These are phyloP conservation scores for Oryzias javanicus DNA, from an alignment of 2,113 vertebrate genomes.

Conservation along the genomic window DNA sequence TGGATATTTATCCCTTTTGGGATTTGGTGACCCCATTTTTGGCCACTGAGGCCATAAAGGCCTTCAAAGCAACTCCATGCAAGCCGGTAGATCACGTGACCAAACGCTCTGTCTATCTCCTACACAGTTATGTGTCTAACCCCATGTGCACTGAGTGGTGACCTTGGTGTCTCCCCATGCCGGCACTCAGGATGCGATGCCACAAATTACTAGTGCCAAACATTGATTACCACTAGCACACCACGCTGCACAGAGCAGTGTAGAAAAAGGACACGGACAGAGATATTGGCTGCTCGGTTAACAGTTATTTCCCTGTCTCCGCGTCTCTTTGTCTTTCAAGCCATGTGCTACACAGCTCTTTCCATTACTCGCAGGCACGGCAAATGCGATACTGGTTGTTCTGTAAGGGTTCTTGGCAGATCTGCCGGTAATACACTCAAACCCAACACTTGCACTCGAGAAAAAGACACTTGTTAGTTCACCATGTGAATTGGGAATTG, in stretches of 20 bases:
- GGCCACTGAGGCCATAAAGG: too few species aligned
- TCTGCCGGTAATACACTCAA: constrained; percentile 39
- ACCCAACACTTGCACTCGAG: not conserved
- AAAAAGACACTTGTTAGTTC: too few species aligned
- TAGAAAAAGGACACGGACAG: constrained; percentile 54
- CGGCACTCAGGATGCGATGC: constrained; percentile 68
- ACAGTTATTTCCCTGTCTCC: constrained; percentile 42
- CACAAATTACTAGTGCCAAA: constrained; percentile 65
- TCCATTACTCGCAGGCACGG: constrained; percentile 67
- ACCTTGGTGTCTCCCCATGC: constrained; percentile 67
- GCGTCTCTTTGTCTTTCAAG: constrained; percentile 32
- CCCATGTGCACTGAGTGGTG: constrained; percentile 51
- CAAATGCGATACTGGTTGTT: constrained; percentile 51
- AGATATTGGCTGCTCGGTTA: constrained; percentile 58
- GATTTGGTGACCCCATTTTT: too few species aligned
- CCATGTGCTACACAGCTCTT: constrained; percentile 55
- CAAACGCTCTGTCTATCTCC: too few species aligned
- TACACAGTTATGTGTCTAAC: constrained; percentile 9
- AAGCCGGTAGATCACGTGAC: too few species aligned
- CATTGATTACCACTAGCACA: constrained; percentile 72
- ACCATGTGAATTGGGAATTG: not conserved
- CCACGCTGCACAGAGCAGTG: constrained; percentile 36
- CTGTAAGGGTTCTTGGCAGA: constrained; percentile 31
- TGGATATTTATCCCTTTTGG: too few species aligned
- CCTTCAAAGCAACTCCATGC: too few species aligned